Evolutionary conservation across 2,113 vertebrate genomes (phyloP).

Genomic region (Halichoeres trimaculatus): DNA sequence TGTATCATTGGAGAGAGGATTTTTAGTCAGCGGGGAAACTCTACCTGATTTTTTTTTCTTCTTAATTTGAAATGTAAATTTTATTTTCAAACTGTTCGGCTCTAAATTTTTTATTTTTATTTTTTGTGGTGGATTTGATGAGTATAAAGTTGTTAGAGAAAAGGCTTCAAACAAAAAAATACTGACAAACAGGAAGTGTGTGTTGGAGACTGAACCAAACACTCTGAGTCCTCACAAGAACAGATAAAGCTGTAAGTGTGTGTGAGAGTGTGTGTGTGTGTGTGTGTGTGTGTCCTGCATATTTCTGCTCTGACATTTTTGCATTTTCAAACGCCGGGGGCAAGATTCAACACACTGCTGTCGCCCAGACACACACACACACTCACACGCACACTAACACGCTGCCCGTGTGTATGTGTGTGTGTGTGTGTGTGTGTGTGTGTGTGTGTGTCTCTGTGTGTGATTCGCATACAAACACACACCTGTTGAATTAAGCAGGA

Average conservation of each 20-base stretch:
- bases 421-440: not conserved
- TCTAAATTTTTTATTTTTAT: too few species aligned
- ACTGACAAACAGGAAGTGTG: too few species aligned
- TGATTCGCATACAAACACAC: conserved; percentile 47
- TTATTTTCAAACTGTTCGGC: too few species aligned
- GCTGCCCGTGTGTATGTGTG: not conserved
- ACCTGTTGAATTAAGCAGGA: conserved; percentile 43
- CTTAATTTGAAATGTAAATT: too few species aligned
- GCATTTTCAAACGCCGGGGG: not conserved
- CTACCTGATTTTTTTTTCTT: too few species aligned
- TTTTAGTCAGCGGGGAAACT: too few species aligned
- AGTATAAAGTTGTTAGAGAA: too few species aligned
- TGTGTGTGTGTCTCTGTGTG: not conserved
- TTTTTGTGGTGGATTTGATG: too few species aligned
- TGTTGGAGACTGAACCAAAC: too few species aligned
- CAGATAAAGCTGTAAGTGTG: not conserved
- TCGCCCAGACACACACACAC: too few species aligned
- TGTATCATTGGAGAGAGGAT: too few species aligned
- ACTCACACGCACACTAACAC: conserved; percentile 17
- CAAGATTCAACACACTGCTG: not conserved
- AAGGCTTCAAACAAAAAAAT: too few species aligned
- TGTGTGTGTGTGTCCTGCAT: not conserved
- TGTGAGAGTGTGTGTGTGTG: not conserved
- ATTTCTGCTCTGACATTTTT: not conserved
- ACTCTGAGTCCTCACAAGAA: not conserved